Base-by-base conservation (phyloP, 2,113 vertebrate genomes). In the Cheirogaleus medius region DNA sequence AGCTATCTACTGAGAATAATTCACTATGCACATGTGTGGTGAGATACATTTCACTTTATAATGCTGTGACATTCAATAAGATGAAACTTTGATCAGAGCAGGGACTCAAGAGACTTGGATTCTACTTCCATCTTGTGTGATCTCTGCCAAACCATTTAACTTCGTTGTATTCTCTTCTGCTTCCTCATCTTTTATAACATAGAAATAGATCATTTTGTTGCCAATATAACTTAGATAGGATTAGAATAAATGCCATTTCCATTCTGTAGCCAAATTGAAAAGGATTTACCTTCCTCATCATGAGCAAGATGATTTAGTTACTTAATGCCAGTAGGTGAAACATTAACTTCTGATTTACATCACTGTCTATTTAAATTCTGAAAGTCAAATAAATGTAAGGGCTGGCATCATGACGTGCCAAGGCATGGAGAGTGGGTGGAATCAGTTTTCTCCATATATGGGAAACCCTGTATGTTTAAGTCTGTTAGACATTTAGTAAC, bases 371-470 rank as follows among this genome's bases (percentile, higher is more conserved):
- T 96, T 96, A 92, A 97, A 76, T 93, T 89, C 42, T 90, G 77
- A 73, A 98, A 98, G 87, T 97, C 87, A 97, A 97, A 96, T 95
- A 81, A 96, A 96, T 81, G 71, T 92, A 97, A 74, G 49, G 77
- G 81, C 71, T 93, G 96, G 95, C 81, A 78, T 92, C 39, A 49
- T 87, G 92, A 97, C 18, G 20, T 96, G 95, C 97, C 91, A 97
- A 92, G 60, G 66, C 93, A 92, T 37, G 76, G 83, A 66, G 82
- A 96, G 94, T 97, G 84, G 96, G 95, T 97, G 83, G 95, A 94
- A 97, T 90, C 92, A 80, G 90, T 97, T 96, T 96, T 94, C 94
- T 95, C 97, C 97, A 96, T 96, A 96, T 97, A 96, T 6, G 88
- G 97, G 42, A 96, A 98, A 92, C 60, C 68, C n/a, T 94, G 95